These are phyloP conservation scores for Drosophila rhopaloa DNA, from an alignment of 1,140 invertebrate species.

Conservation along the genomic window DNA sequence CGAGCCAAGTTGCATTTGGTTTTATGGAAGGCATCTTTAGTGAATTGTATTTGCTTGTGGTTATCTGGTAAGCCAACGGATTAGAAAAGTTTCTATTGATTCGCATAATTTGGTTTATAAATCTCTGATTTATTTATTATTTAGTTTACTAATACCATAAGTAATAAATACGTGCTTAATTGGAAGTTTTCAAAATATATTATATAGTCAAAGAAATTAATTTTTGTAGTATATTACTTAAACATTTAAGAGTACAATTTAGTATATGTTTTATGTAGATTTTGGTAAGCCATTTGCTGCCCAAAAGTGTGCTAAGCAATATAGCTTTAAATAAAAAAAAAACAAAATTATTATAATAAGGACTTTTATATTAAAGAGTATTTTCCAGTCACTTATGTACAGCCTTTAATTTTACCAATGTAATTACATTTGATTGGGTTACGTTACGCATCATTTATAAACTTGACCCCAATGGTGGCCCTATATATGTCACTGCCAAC, in stretches of 20 bases:
- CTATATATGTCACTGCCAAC: not conserved
- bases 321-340: no score
- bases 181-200: no score
- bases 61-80: constrained; percentile 8
- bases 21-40: not conserved
- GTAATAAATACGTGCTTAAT: no score
- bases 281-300: no score
- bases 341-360: no score
- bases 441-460: constrained; percentile 1
- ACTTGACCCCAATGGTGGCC: constrained; percentile 11
- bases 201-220: no score
- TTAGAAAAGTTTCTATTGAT: constrained; percentile 14
- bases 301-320: no score
- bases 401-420: not conserved
- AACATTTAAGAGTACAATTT: no score
- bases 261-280: no score
- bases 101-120: not conserved
- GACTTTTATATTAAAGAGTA: not conserved
- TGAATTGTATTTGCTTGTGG: constrained; percentile 15
- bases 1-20: constrained; percentile 6
- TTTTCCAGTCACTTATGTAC: not conserved
- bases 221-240: no score
- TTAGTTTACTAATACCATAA: not conserved
- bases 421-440: no score
- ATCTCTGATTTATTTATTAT: not conserved